phyloP scores from a whole-genome alignment of 2,888 invertebrate species.

The Cephus rjabovi region DNA sequence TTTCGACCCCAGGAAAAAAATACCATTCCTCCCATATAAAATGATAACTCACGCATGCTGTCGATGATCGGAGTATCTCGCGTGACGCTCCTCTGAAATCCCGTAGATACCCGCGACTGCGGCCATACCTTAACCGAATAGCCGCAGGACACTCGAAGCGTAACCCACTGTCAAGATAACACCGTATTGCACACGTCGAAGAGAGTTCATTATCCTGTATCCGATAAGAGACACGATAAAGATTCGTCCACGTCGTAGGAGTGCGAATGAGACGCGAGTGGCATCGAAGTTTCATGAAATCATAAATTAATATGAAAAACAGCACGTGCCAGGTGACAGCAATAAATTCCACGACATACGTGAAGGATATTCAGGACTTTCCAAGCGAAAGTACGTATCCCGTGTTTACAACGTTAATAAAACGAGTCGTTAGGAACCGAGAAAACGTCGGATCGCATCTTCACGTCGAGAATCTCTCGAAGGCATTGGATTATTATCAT shows the following conservation, averaged over 20 bases:
- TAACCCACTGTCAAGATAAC: background rate
- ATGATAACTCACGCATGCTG: slow-evolving; percentile 50
- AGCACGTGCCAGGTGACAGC: background rate
- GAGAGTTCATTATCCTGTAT: background rate
- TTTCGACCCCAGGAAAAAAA: background rate
- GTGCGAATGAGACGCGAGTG: background rate
- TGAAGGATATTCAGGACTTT: background rate
- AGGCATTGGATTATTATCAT: background rate
- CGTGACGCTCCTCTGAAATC: slow-evolving; percentile 59
- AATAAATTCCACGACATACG: background rate
- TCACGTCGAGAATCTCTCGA: background rate
- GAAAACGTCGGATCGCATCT: background rate
- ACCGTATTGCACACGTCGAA: background rate
- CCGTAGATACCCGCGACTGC: slow-evolving; percentile 64
- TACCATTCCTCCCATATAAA: background rate
- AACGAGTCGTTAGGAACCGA: background rate
- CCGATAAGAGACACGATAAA: background rate
- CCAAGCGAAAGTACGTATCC: background rate
- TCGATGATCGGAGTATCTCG: slow-evolving; percentile 54
- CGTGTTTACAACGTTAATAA: background rate
- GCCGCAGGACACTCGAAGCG: background rate
- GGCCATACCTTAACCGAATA: slow-evolving; percentile 58
- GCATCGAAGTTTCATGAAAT: background rate
- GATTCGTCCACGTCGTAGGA: background rate
- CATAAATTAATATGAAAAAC: background rate